phyloP scores from a whole-genome alignment of 2,888 invertebrate genomes.

The Sylvicola cinctus region DNA sequence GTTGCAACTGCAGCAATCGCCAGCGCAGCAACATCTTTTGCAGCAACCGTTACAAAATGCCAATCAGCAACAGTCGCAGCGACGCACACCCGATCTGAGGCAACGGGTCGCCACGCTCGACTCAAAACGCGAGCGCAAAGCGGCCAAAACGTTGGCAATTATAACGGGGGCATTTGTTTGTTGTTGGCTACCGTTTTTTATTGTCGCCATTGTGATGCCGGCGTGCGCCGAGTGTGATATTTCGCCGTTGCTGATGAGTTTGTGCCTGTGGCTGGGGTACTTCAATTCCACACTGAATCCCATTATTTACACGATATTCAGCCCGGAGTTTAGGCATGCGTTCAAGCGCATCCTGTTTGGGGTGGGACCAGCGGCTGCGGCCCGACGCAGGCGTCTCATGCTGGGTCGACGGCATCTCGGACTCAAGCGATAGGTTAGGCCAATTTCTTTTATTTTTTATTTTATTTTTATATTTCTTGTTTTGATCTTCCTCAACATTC shows the following conservation, averaged over 20 bases:
- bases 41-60: constrained; percentile 2
- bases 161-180: constrained; percentile 86
- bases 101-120: background rate
- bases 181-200: constrained; percentile 90
- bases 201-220: constrained; percentile 67
- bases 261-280: constrained; percentile 80
- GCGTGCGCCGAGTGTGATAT: constrained; percentile 54
- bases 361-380: no score
- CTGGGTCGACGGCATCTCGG: no score
- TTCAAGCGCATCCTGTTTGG: constrained; percentile 74
- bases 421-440: no score
- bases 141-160: constrained; percentile 74
- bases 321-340: constrained; percentile 77
- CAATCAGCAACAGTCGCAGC: constrained; percentile 4
- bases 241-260: constrained; percentile 49
- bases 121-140: constrained; percentile 63
- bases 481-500: no score
- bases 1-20: constrained; percentile 7
- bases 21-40: background rate
- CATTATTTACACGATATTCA: constrained; percentile 84
- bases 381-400: no score
- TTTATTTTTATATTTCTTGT: no score
- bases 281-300: constrained; percentile 83
- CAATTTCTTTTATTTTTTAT: no score
- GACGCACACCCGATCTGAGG: constrained; percentile 1